These are phyloP conservation scores for Enchytraeus crypticus DNA, from an alignment of 2,888 invertebrate species.

Conservation along the genomic window DNA sequence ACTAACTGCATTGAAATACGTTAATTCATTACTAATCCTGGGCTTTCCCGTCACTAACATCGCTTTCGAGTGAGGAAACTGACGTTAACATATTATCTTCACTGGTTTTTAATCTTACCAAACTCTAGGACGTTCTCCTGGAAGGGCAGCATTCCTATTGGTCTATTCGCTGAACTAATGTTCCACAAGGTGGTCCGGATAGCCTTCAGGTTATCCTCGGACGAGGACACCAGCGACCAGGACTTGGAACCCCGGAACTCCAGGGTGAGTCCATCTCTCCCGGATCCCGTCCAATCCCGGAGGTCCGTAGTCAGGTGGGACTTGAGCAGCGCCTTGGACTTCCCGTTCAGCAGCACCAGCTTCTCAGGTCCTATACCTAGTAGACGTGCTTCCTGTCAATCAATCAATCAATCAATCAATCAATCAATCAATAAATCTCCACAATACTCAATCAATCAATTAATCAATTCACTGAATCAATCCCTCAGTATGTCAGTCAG, in stretches of 20 bases:
- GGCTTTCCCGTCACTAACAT: too few relatives aligned
- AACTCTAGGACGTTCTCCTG: constrained; percentile 8
- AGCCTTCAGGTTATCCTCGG: constrained; percentile 52
- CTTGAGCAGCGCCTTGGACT: constrained; percentile 53
- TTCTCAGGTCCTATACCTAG: constrained; percentile 56
- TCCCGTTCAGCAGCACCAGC: constrained; percentile 54
- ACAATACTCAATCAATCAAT: too few relatives aligned
- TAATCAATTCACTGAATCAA: too few relatives aligned
- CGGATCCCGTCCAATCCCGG: constrained; percentile 58
- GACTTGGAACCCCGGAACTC: constrained; percentile 57
- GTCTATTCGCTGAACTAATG: constrained; percentile 51
- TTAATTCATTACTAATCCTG: too few relatives aligned
- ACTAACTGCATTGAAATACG: too few relatives aligned
- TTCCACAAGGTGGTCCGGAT: constrained; percentile 57
- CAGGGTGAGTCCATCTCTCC: constrained; percentile 57
- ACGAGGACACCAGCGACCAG: constrained; percentile 52
- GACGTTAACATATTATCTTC: too few relatives aligned
- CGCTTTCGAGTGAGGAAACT: too few relatives aligned
- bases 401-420: not conserved
- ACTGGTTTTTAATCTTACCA: not conserved
- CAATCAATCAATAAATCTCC: too few relatives aligned
- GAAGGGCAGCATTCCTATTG: constrained; percentile 5
- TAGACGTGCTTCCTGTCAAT: constrained; percentile 9
- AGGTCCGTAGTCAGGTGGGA: constrained; percentile 54
- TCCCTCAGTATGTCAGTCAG: too few relatives aligned